Percentiles rank a stretch among this genome's conserved stretches.
These are phyloP conservation scores for Zoroaster sp. DNA, from an alignment of 53 echinoderm and acorn worm genomes.

Conservation along the genomic window DNA sequence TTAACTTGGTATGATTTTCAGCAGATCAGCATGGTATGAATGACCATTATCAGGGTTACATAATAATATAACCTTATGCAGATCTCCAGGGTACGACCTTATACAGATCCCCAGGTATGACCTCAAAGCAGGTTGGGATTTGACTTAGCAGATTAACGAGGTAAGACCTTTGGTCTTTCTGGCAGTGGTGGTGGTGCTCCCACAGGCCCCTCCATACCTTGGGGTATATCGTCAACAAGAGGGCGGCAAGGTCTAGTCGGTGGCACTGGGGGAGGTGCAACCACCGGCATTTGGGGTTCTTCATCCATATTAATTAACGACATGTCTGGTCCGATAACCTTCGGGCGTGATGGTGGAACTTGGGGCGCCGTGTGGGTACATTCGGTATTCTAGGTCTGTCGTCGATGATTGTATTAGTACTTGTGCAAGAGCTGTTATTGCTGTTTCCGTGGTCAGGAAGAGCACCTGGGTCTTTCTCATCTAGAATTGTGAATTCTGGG, in stretches of 20 bases:
- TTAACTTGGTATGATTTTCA: no score
- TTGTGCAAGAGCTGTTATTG: not conserved
- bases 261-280: slow-evolving; percentile 12
- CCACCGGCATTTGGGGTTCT: not conserved
- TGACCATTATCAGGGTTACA: no score
- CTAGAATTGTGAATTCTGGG: not conserved
- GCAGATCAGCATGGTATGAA: no score
- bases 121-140: no score
- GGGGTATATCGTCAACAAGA: not conserved
- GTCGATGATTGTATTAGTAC: not conserved
- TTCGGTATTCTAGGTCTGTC: not conserved
- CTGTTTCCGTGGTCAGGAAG: not conserved
- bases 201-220: not conserved
- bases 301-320: not conserved
- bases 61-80: no score
- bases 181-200: slow-evolving; percentile 8
- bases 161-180: slow-evolving; percentile 6
- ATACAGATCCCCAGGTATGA: no score
- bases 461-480: not conserved
- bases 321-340: not conserved
- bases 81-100: no score
- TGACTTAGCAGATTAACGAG: not conserved
- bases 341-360: slow-evolving; percentile 2
- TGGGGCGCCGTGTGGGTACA: not conserved
- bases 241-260: slow-evolving; percentile 8